Evolutionary conservation across 1,140 invertebrate genomes (phyloP).

Genomic region (Bombus consobrinus): DNA sequence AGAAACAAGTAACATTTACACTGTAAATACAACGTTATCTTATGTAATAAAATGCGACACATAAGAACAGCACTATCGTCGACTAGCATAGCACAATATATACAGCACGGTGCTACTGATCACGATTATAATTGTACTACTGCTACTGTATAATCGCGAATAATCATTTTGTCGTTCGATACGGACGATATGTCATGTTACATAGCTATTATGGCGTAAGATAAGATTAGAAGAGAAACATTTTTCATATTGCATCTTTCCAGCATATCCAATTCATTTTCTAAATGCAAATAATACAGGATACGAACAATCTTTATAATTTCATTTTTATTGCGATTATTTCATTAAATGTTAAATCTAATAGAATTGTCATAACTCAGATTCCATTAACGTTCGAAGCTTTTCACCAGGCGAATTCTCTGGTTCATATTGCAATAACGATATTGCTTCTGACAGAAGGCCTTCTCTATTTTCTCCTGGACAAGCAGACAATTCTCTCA

Average conservation of each 20-base stretch:
- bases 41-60: constrained; percentile 8
- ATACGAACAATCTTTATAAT: background rate
- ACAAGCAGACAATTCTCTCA: constrained; percentile 87
- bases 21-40: constrained; percentile 29
- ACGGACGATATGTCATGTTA: background rate
- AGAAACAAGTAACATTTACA: constrained; percentile 15
- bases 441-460: constrained; percentile 79
- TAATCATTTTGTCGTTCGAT: background rate
- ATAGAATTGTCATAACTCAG: constrained; percentile 45
- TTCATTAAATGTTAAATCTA: background rate
- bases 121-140: background rate
- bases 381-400: constrained; percentile 77
- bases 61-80: background rate
- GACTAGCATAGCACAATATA: background rate
- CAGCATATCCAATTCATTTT: background rate
- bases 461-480: constrained; percentile 81
- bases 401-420: constrained; percentile 82
- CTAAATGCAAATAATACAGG: background rate
- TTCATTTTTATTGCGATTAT: background rate
- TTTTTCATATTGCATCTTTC: background rate
- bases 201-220: constrained; percentile 5
- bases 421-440: constrained; percentile 82
- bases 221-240: background rate
- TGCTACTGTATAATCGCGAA: background rate
- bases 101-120: constrained; percentile 1